phyloP scores from a whole-genome alignment of 2,797 vertebrate genomes.

The Corythornis leucogaster region DNA sequence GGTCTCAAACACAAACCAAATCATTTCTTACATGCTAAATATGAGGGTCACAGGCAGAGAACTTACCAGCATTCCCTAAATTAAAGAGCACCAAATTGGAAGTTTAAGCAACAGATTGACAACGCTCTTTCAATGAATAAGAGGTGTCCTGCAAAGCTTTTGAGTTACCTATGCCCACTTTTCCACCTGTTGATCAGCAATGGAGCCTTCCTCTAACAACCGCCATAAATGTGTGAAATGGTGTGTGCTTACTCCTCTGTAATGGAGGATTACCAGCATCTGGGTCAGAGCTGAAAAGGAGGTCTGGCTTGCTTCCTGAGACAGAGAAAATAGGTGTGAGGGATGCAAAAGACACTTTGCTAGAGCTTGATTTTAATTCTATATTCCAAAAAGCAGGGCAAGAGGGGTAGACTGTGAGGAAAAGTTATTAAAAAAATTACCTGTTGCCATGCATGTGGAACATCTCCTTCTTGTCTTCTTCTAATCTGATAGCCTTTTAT shows the following conservation, averaged over 20 bases:
- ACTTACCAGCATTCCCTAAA: constrained; percentile 43
- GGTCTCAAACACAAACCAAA: not conserved
- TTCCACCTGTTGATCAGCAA: constrained; percentile 30
- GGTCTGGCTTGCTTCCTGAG: too few species aligned
- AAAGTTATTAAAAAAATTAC: not conserved
- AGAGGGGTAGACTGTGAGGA: not conserved
- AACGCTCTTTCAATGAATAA: constrained; percentile 52
- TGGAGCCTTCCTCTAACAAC: not conserved
- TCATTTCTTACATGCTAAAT: constrained; percentile 32
- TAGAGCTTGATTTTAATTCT: not conserved
- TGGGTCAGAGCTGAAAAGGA: not conserved
- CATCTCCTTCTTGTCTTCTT: not conserved
- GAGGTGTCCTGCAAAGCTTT: constrained; percentile 50
- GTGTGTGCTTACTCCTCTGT: not conserved
- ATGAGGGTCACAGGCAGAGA: constrained; percentile 24
- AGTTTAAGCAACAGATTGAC: constrained; percentile 62
- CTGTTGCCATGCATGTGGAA: not conserved
- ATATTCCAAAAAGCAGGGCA: not conserved
- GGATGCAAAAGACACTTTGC: not conserved
- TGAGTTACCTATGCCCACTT: constrained; percentile 61
- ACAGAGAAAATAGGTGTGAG: not conserved
- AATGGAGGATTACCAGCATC: not conserved
- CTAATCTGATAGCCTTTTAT: too few species aligned
- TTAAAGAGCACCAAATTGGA: constrained; percentile 48
- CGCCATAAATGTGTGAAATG: not conserved